Percentiles rank a stretch among this genome's conserved stretches.
These are phyloP conservation scores for Drosophila ustulata DNA, from an alignment of 2,888 invertebrate species.

Conservation along the genomic window DNA sequence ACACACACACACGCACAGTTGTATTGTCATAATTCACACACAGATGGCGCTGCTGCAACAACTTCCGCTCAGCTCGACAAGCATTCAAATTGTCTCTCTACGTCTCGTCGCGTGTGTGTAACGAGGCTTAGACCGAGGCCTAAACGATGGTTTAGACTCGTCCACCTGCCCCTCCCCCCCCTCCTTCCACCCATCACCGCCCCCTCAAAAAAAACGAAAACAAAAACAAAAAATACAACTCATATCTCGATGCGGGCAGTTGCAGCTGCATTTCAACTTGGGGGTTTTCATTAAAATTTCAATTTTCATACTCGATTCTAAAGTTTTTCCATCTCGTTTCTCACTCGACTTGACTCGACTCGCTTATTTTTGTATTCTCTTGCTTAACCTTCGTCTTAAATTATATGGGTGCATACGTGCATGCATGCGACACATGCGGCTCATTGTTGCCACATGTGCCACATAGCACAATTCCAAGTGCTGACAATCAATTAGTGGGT, in stretches of 20 bases:
- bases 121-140: constrained; percentile 59
- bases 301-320: constrained; percentile 43
- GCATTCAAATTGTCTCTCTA: constrained; percentile 42
- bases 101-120: constrained; percentile 63
- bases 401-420: constrained; percentile 35
- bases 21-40: constrained; percentile 53
- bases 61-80: constrained; percentile 55
- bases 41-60: constrained; percentile 49
- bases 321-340: constrained; percentile 36
- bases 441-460: constrained; percentile 44
- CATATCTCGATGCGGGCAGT: constrained; percentile 26
- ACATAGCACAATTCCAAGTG: constrained; percentile 11
- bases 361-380: constrained; percentile 19
- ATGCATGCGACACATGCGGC: constrained; percentile 19
- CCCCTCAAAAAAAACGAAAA: neutral
- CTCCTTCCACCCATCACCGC: neutral
- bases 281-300: constrained; percentile 40
- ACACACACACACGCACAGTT: constrained; percentile 6
- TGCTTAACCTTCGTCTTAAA: constrained; percentile 48
- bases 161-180: neutral
- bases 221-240: neutral
- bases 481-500: constrained; percentile 23
- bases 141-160: constrained; percentile 56
- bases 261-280: constrained; percentile 43
- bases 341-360: constrained; percentile 11